Base-by-base conservation (phyloP, 1,140 invertebrate species). In the Drosophila seguyi region DNA sequence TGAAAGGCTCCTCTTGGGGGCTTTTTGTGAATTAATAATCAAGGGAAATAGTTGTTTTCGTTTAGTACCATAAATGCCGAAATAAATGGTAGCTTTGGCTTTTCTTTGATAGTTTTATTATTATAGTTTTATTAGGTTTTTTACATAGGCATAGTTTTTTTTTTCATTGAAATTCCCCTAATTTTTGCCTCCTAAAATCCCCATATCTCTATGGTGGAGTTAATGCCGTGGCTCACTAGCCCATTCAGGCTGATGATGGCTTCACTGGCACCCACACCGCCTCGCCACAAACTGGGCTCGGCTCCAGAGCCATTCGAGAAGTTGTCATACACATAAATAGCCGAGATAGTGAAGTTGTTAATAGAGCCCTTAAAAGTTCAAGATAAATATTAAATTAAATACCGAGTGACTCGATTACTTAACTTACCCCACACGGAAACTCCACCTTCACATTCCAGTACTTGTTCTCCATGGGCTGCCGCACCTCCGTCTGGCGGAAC, bases 171-270 rank as follows among this genome's bases (percentile, higher is more conserved):
- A 25, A 27, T 4, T 16, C 36, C 6, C 1, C 6, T 10, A 4
- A 14, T 4, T n/a, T 29, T 11, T 2, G 14, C 16, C 10, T 10
- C 0, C 48, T 52, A 53, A 36, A 20, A 8, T n/a, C 85, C 86
- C 61, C 72, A 92, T 56, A 92, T 75, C 63, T 91, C 81, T 7
- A 92, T 59, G 27, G 91, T 92, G 14, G 80, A 90, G 78, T 92
- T 80, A 3, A 92, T 14, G 16, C 84, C 87, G 7, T 45, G 52
- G 56, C 55, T 77, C 8, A 73, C 58, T 48, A 47, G 50, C 14
- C 87, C 75, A 11, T 67, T 65, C 2, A 92, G 79, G 41, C 84
- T 90, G 13, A 92, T 11, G 34, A 63, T 58, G 41, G 41, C 60
- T 11, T 44, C 81, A 29, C 66, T 67, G 14, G 39, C 80, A 22